Evolutionary conservation across 2,888 invertebrate species (phyloP).

Genomic region (Scelioninae gen. 1): DNA sequence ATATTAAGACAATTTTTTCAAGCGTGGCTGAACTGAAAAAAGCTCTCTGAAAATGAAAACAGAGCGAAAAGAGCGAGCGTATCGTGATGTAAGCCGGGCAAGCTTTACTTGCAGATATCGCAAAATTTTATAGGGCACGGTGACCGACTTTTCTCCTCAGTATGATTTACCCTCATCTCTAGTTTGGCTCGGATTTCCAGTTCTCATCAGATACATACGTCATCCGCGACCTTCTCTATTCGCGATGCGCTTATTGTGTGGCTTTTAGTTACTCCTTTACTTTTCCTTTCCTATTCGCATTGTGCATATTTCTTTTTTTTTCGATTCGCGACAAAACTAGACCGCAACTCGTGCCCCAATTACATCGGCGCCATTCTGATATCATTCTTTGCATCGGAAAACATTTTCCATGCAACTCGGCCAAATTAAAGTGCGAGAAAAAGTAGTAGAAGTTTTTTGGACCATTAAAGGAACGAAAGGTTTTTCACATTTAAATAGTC

Average conservation of each 20-base stretch:
- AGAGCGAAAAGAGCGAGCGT: slow-evolving; percentile 10
- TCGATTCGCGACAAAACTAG: too few species aligned
- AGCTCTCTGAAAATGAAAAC: slow-evolving; percentile 48
- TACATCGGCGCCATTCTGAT: too few species aligned
- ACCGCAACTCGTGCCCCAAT: too few species aligned
- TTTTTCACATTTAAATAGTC: too few species aligned
- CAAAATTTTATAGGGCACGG: slow-evolving; percentile 40
- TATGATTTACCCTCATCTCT: slow-evolving; percentile 73
- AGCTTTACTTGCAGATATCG: slow-evolving; percentile 37
- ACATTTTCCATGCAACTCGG: too few species aligned
- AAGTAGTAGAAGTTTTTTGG: too few species aligned
- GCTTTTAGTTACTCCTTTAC: slow-evolving; percentile 23
- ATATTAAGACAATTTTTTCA: slow-evolving; percentile 31
- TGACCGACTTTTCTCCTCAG: slow-evolving; percentile 76
- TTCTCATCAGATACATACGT: slow-evolving; percentile 60
- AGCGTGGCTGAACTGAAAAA: slow-evolving; percentile 25
- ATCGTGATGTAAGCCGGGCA: slow-evolving; percentile 15
- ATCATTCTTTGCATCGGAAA: too few species aligned
- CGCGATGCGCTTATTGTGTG: slow-evolving; percentile 35
- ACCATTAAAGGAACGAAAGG: too few species aligned
- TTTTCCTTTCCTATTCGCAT: slow-evolving; percentile 33
- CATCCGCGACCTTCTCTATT: slow-evolving; percentile 55
- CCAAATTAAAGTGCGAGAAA: too few species aligned
- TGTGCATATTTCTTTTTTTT: slow-evolving; percentile 3
- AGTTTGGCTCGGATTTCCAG: slow-evolving; percentile 63